Conservation (phyloP, 1,140 invertebrate species). For the Lanistes nyassanus region DNA sequence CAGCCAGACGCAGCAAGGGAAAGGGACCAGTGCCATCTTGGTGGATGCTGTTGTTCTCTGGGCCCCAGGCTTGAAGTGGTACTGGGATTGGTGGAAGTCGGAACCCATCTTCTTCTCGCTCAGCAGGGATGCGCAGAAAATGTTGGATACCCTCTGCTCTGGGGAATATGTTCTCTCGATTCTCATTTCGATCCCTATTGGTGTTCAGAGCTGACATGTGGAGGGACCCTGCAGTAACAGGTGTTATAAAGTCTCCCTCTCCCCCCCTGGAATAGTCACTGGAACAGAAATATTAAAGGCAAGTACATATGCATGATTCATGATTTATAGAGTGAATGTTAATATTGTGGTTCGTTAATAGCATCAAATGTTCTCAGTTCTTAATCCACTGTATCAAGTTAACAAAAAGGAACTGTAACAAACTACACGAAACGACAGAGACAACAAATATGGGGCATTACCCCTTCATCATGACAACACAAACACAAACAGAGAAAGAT, state of each 20-base stretch:
- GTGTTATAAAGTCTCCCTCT: not conserved
- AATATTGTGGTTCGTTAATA: too few species aligned
- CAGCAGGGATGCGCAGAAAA: slow-evolving; percentile 50
- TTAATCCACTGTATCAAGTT: too few species aligned
- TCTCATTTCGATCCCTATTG: not conserved
- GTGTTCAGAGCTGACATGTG: slow-evolving; percentile 7
- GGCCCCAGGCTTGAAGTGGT: slow-evolving; percentile 33
- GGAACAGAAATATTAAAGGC: too few species aligned
- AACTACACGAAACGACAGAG: too few species aligned
- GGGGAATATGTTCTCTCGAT: not conserved
- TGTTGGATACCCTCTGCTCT: slow-evolving; percentile 33
- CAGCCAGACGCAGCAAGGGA: slow-evolving; percentile 6
- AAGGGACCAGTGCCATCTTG: not conserved
- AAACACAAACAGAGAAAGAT: too few species aligned
- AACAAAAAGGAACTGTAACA: too few species aligned
- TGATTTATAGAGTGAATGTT: too few species aligned
- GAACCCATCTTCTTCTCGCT: slow-evolving; percentile 40
- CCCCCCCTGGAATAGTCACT: too few species aligned
- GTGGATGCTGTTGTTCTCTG: not conserved
- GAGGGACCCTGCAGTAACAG: not conserved
- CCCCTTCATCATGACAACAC: too few species aligned
- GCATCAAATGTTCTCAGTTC: too few species aligned
- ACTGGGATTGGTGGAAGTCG: slow-evolving; percentile 40
- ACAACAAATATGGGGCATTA: too few species aligned
- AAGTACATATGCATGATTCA: too few species aligned